A percentile compares a stretch with the other conserved stretches of the same genome.
phyloP scores from a whole-genome alignment of 2,888 invertebrate species.

The Acronicta aceris region DNA sequence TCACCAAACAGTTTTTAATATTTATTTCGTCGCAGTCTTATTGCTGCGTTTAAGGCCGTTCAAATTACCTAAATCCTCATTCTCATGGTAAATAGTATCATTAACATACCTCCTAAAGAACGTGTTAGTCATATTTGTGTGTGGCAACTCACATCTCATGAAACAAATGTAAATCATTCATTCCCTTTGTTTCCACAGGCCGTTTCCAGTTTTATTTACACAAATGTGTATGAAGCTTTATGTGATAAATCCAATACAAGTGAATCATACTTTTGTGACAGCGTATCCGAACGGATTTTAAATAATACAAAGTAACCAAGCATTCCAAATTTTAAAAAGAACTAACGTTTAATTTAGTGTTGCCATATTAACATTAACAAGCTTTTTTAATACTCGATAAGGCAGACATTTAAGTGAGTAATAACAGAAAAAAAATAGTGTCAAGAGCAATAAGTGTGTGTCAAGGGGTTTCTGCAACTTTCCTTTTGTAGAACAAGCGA shows the following conservation, averaged over 20 bases:
- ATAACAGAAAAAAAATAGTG: slow-evolving; percentile 76
- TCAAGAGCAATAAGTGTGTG: slow-evolving; percentile 86
- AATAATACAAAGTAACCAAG: slow-evolving; percentile 70
- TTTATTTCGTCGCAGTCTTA: slow-evolving; percentile 28
- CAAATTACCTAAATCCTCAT: slow-evolving; percentile 64
- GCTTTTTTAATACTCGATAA: slow-evolving; percentile 60
- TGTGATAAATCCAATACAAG: slow-evolving; percentile 74
- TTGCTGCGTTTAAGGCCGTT: slow-evolving; percentile 46
- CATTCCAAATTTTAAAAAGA: slow-evolving; percentile 80
- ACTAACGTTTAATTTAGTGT: slow-evolving; percentile 77
- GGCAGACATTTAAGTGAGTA: slow-evolving; percentile 68
- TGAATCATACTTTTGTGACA: slow-evolving; percentile 66
- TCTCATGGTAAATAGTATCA: slow-evolving; percentile 56
- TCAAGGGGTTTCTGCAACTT: slow-evolving; percentile 85
- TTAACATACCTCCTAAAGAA: slow-evolving; percentile 65
- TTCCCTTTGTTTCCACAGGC: slow-evolving; percentile 76
- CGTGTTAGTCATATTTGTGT: slow-evolving; percentile 72
- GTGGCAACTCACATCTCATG: slow-evolving; percentile 71
- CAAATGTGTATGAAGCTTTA: slow-evolving; percentile 79
- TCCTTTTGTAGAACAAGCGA: slow-evolving; percentile 81
- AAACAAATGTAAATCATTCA: slow-evolving; percentile 71
- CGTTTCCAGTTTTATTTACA: slow-evolving; percentile 76
- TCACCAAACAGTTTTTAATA: slow-evolving; percentile 44
- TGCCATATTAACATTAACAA: slow-evolving; percentile 85
- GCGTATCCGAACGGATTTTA: slow-evolving; percentile 69